Percentiles rank a stretch among this genome's conserved stretches.
phyloP scores from a whole-genome alignment of 1,140 invertebrate species.

The Aphelinus atriplicis region DNA sequence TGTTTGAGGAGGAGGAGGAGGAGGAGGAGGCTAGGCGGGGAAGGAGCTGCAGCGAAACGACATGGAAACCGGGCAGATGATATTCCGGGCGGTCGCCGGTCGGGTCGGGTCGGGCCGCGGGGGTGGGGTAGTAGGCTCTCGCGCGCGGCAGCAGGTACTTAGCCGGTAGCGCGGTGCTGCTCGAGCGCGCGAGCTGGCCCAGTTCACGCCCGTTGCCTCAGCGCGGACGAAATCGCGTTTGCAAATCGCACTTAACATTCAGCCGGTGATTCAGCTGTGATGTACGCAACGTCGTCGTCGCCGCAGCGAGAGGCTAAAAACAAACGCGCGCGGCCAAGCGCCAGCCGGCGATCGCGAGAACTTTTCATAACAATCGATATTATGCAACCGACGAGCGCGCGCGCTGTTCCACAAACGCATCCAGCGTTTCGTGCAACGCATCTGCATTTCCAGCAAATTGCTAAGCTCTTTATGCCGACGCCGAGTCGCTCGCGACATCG shows the following conservation, averaged over 20 bases:
- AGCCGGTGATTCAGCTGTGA: conserved; percentile 11
- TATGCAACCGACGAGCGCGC: conserved; percentile 14
- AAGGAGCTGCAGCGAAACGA: background rate
- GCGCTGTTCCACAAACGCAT: conserved; percentile 11
- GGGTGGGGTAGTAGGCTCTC: too few relatives aligned
- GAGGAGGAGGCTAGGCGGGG: background rate
- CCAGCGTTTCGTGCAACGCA: conserved; percentile 31
- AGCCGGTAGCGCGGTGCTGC: background rate
- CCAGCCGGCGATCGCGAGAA: conserved; percentile 35
- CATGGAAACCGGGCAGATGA: conserved; percentile 1
- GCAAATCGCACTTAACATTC: conserved; percentile 39
- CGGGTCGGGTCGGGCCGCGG: background rate
- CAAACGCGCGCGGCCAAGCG: background rate
- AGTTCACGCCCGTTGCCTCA: conserved; percentile 36
- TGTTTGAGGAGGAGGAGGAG: too few relatives aligned
- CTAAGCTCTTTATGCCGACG: conserved; percentile 4
- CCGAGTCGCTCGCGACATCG: conserved; percentile 2
- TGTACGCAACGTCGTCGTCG: conserved; percentile 22
- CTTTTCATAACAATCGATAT: conserved; percentile 43
- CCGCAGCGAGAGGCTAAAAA: background rate
- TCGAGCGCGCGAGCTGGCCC: conserved; percentile 1
- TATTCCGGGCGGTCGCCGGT: background rate
- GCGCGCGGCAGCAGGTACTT: too few relatives aligned
- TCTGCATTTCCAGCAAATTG: conserved; percentile 34
- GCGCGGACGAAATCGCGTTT: conserved; percentile 34